phyloP scores from a whole-genome alignment of 2,888 invertebrate species.

The Serrognathus titanus region DNA sequence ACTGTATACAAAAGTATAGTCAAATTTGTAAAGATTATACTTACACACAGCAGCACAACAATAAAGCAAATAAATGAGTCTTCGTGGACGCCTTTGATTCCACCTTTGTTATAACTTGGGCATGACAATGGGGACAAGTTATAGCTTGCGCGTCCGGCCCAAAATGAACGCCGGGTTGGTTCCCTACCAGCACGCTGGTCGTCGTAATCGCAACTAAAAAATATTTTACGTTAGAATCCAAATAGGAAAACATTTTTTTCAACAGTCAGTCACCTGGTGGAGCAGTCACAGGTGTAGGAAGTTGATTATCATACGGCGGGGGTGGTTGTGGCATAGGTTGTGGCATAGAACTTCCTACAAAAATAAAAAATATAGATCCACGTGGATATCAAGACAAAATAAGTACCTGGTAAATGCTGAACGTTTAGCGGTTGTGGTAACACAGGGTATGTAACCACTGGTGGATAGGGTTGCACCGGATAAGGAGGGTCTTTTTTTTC shows the following conservation, averaged over 20 bases:
- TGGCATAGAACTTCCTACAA: no score
- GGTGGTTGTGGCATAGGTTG: no score
- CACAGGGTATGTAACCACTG: no score
- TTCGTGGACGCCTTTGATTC: constrained; percentile 3
- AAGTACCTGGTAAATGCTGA: no score
- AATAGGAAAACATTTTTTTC: neutral
- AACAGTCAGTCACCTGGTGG: constrained; percentile 1
- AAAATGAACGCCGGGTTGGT: neutral
- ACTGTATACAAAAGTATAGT: no score
- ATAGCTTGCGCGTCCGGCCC: neutral
- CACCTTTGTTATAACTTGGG: constrained; percentile 1
- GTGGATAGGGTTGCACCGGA: no score
- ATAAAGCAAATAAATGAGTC: constrained; percentile 8
- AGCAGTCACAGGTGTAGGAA: neutral
- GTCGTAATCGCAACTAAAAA: neutral
- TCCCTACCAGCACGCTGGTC: no score
- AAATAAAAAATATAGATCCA: no score
- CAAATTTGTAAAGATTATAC: neutral
- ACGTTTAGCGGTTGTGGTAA: no score
- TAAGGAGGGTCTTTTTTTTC: no score
- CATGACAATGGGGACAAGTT: constrained; percentile 5
- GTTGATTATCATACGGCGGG: neutral
- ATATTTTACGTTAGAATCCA: neutral
- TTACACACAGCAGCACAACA: constrained; percentile 9
- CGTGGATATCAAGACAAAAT: no score